Evolutionary conservation across 2,113 vertebrate species (phyloP).

Genomic region (Psittacula cyanocephala): DNA sequence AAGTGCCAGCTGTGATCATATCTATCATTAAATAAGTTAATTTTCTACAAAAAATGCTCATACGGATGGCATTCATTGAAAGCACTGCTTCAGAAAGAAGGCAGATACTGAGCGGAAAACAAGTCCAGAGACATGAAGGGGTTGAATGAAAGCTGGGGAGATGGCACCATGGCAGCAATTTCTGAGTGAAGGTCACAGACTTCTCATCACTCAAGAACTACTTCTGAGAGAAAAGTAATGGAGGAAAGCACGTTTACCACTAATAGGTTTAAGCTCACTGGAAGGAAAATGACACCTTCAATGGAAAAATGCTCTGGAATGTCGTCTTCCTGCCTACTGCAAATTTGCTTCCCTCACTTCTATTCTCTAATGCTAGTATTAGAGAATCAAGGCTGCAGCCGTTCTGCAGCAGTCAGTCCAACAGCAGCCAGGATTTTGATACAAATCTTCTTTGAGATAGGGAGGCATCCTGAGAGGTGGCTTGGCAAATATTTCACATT

Average conservation of each 20-base stretch:
- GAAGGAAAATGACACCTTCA: not conserved
- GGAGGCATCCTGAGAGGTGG: not conserved
- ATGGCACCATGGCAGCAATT: not conserved
- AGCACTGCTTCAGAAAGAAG: not conserved
- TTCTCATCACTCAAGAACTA: not conserved
- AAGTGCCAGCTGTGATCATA: not conserved
- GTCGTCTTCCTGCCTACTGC: not conserved
- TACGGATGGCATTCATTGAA: not conserved
- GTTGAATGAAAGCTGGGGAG: not conserved
- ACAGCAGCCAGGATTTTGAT: not conserved
- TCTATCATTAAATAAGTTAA: not conserved
- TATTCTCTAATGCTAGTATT: not conserved
- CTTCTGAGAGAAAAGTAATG: not conserved
- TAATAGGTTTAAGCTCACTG: not conserved
- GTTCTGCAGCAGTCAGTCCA: fast-evolving
- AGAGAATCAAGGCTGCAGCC: not conserved
- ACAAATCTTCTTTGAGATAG: not conserved
- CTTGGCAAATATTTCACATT: not conserved
- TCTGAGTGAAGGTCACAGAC: not conserved
- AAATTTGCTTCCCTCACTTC: fast-evolving
- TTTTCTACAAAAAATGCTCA: not conserved
- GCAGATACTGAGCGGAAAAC: not conserved
- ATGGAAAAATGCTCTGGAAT: not conserved
- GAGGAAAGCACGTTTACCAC: not conserved
- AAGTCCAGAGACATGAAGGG: not conserved